Evolutionary conservation across 2,888 invertebrate species (phyloP).

Genomic region (Prenolepis imparis): DNA sequence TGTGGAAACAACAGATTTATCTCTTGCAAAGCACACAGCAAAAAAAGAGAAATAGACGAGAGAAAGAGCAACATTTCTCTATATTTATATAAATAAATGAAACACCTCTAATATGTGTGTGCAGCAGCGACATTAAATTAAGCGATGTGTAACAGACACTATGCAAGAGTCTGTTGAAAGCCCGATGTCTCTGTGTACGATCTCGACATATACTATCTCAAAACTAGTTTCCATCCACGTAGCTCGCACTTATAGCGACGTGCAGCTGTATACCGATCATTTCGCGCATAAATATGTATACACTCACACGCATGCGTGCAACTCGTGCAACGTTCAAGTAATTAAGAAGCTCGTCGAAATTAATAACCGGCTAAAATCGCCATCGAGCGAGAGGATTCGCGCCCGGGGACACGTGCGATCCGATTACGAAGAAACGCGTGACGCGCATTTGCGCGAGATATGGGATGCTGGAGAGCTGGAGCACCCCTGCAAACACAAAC

Average conservation of each 20-base stretch:
- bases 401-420: not conserved
- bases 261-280: not conserved
- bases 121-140: not conserved
- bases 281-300: not conserved
- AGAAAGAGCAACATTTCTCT: not conserved
- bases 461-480: not conserved
- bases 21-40: not conserved
- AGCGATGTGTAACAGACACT: conserved; percentile 23
- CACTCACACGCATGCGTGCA: not conserved
- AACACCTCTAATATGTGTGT: not conserved
- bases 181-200: conserved; percentile 11
- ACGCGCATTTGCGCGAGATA: conserved; percentile 1
- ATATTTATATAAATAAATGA: conserved; percentile 10
- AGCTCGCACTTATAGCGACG: not conserved
- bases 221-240: conserved; percentile 29
- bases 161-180: conserved; percentile 22
- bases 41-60: not conserved
- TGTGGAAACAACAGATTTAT: not conserved
- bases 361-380: conserved; percentile 23
- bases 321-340: not conserved
- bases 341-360: conserved; percentile 32
- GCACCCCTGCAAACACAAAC: not conserved
- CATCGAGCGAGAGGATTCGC: not conserved
- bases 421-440: conserved; percentile 31
- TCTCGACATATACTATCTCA: conserved; percentile 34